phyloP scores from a whole-genome alignment of 2,888 invertebrate species.

The Caenorhabditis becei region DNA sequence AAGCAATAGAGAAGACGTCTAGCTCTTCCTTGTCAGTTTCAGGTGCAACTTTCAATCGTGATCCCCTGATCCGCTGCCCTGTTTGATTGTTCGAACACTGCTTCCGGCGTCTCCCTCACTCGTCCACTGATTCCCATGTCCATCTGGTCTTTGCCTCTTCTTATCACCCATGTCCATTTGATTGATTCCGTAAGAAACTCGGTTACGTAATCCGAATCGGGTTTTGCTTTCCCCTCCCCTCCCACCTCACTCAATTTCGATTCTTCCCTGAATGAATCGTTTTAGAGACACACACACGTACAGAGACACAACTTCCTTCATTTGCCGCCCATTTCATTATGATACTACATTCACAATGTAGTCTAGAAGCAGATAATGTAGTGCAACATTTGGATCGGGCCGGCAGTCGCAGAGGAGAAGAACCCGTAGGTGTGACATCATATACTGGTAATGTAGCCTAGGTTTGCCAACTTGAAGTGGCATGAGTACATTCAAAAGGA shows the following conservation, averaged over 20 bases:
- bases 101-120: not conserved
- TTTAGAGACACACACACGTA: constrained; percentile 26
- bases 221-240: constrained; percentile 24
- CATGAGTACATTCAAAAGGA: constrained; percentile 52
- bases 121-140: constrained; percentile 38
- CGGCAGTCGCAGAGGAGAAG: constrained; percentile 7
- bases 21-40: too few relatives aligned
- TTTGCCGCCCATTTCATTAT: constrained; percentile 36
- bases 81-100: constrained; percentile 6
- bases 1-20: too few relatives aligned
- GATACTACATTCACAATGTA: constrained; percentile 41
- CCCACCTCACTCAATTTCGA: constrained; percentile 42
- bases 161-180: constrained; percentile 51
- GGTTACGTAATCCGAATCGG: constrained; percentile 51
- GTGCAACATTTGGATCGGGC: constrained; percentile 17
- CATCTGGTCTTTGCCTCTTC: constrained; percentile 31
- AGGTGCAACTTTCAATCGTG: too few relatives aligned
- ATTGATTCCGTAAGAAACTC: constrained; percentile 48
- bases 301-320: constrained; percentile 24
- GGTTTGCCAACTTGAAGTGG: constrained; percentile 39
- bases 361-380: constrained; percentile 30
- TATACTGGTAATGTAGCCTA: constrained; percentile 22
- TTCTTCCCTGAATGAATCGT: constrained; percentile 39
- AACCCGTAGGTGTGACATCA: constrained; percentile 41
- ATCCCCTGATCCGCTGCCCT: too few relatives aligned